phyloP scores from a whole-genome alignment of 2,797 vertebrate species.

The Dipus sagitta region DNA sequence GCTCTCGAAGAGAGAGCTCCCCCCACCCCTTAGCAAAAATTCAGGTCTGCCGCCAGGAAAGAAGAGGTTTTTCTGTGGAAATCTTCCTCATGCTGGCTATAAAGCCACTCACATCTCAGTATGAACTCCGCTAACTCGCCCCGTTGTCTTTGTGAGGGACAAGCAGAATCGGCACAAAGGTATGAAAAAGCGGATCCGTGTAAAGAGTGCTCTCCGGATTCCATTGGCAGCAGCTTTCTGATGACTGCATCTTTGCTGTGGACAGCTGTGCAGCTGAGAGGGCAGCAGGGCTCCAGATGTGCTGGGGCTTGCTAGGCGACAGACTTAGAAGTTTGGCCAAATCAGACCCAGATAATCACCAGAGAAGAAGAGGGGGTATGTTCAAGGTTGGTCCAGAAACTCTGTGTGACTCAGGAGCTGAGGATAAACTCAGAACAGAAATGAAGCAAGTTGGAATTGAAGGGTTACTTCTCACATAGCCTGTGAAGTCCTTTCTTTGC shows the following conservation, averaged over 20 bases:
- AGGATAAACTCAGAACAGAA: slow-evolving; percentile 23
- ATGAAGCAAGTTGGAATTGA: neutral
- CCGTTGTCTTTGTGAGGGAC: slow-evolving; percentile 79
- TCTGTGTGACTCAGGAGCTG: slow-evolving; percentile 40
- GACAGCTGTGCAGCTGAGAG: slow-evolving; percentile 79
- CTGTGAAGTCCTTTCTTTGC: neutral
- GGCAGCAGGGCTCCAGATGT: slow-evolving; percentile 82
- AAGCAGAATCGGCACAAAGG: slow-evolving; percentile 80
- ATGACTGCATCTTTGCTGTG: slow-evolving; percentile 72
- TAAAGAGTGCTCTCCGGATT: slow-evolving; percentile 69
- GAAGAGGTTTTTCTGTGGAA: slow-evolving; percentile 73
- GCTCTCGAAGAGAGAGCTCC: slow-evolving; percentile 73
- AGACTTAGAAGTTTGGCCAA: slow-evolving; percentile 76
- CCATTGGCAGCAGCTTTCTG: slow-evolving; percentile 70
- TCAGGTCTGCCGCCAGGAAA: slow-evolving; percentile 74
- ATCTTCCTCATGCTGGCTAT: slow-evolving; percentile 62
- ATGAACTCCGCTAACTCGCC: slow-evolving; percentile 75
- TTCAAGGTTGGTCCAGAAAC: neutral
- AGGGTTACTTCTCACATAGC: neutral
- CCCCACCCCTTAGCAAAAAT: slow-evolving; percentile 75
- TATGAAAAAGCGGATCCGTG: slow-evolving; percentile 76
- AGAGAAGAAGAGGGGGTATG: neutral
- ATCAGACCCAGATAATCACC: slow-evolving; percentile 74
- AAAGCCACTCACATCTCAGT: slow-evolving; percentile 80
- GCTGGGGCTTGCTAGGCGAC: slow-evolving; percentile 77